A percentile compares a stretch with the other conserved stretches of the same genome.
phyloP scores from a whole-genome alignment of 53 echinoderm and acorn worm genomes.

The Paracentrotus lividus region DNA sequence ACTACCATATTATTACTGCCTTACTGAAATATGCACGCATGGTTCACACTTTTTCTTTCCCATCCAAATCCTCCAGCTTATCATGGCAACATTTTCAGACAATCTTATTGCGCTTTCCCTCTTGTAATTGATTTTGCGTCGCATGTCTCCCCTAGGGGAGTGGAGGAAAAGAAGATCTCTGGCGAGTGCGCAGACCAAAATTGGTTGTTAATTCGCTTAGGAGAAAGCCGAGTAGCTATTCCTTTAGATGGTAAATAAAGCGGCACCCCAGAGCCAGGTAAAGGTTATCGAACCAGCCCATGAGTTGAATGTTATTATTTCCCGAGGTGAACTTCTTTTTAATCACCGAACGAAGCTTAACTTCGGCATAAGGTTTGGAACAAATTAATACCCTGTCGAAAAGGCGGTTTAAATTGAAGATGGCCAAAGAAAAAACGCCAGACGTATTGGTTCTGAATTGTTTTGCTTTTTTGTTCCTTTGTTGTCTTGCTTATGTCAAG shows the following conservation, averaged over 20 bases:
- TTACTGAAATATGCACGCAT: background rate
- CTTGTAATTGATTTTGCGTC: slow-evolving; percentile 29
- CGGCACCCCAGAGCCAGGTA: background rate
- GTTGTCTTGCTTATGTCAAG: too few species aligned
- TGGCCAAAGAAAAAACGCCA: background rate
- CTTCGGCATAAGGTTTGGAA: background rate
- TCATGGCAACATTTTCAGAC: slow-evolving; percentile 19
- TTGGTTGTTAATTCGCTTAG: slow-evolving; percentile 7
- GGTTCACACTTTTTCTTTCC: background rate
- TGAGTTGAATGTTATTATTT: background rate
- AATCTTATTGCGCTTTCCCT: slow-evolving; percentile 6
- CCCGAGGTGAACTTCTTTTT: background rate
- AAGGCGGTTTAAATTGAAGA: background rate
- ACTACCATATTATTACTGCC: too few species aligned
- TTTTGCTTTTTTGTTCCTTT: too few species aligned
- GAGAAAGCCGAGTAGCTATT: background rate
- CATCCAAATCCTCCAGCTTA: background rate
- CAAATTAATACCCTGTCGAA: background rate
- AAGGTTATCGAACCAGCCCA: background rate
- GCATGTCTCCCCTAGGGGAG: background rate
- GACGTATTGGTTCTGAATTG: too few species aligned
- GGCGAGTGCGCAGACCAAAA: background rate
- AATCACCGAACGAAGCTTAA: background rate
- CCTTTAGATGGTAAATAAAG: background rate
- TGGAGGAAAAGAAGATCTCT: background rate